phyloP scores from a whole-genome alignment of 2,113 vertebrate species.

The Sceloporus undulatus region DNA sequence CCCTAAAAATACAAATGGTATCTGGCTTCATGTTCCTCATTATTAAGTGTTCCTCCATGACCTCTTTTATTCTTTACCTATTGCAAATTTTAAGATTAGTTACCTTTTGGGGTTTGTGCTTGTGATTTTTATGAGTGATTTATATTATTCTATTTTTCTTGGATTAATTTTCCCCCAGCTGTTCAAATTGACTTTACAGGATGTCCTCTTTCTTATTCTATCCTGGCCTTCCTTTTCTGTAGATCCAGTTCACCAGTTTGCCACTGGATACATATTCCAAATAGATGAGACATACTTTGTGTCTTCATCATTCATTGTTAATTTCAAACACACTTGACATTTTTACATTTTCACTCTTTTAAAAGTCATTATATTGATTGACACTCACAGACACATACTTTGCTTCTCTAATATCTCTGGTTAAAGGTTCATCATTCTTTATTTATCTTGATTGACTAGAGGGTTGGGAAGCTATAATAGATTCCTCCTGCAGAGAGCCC shows the following conservation, averaged over 20 bases:
- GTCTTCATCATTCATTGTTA: constrained; percentile 51
- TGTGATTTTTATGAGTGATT: neutral
- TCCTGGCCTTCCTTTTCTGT: constrained; percentile 9
- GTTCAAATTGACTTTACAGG: neutral
- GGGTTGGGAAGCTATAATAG: constrained; percentile 45
- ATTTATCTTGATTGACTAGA: constrained; percentile 40
- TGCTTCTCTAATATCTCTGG: constrained; percentile 45
- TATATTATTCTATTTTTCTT: neutral
- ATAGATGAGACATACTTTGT: neutral
- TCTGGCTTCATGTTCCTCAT: constrained; percentile 52
- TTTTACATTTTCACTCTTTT: constrained; percentile 57
- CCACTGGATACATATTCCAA: constrained; percentile 8
- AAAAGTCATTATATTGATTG: constrained; percentile 44
- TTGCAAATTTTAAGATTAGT: constrained; percentile 7
- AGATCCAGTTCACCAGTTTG: constrained; percentile 18
- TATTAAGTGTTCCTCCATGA: constrained; percentile 24
- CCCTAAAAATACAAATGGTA: constrained; percentile 52
- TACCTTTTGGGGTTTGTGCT: constrained; percentile 17
- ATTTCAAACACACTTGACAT: constrained; percentile 53
- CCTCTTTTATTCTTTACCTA: constrained; percentile 50
- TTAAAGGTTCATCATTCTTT: constrained; percentile 53
- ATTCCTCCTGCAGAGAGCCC: constrained; percentile 46
- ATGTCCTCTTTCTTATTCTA: neutral
- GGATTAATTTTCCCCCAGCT: neutral
- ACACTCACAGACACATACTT: constrained; percentile 45